Conservation (phyloP, 2,113 vertebrate species). For the Uria aalge region DNA sequence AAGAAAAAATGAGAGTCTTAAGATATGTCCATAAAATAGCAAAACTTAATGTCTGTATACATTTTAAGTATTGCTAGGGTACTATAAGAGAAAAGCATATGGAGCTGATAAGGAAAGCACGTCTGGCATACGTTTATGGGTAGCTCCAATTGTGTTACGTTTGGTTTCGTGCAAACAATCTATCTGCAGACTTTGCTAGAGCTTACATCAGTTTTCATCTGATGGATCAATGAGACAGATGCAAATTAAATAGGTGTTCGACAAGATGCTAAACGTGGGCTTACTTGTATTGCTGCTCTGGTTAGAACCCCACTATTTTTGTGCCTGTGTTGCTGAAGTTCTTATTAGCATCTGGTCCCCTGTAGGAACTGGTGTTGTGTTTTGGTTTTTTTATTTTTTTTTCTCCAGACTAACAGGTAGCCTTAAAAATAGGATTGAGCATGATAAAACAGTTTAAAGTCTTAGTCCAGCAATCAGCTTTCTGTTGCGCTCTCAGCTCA, state of each 20-base stretch:
- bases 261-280: background rate
- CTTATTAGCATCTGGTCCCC: background rate
- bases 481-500: background rate
- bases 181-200: background rate
- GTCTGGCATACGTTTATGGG: background rate
- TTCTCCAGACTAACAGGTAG: background rate
- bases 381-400: background rate
- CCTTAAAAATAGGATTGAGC: background rate
- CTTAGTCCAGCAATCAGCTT: background rate
- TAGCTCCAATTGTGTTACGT: fast-evolving
- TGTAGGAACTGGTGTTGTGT: background rate
- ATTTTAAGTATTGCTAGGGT: background rate
- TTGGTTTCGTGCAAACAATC: background rate
- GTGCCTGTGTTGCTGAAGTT: background rate
- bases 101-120: background rate
- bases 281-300: background rate
- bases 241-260: background rate
- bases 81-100: background rate
- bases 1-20: background rate
- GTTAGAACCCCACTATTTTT: fast-evolving
- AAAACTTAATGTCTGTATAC: background rate
- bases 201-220: background rate
- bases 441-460: background rate
- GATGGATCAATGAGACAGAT: background rate
- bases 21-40: background rate